Percentiles rank a stretch among this genome's conserved stretches.
These are phyloP conservation scores for Ornithoptera priamus DNA, from an alignment of 2,888 invertebrate genomes.

Conservation along the genomic window DNA sequence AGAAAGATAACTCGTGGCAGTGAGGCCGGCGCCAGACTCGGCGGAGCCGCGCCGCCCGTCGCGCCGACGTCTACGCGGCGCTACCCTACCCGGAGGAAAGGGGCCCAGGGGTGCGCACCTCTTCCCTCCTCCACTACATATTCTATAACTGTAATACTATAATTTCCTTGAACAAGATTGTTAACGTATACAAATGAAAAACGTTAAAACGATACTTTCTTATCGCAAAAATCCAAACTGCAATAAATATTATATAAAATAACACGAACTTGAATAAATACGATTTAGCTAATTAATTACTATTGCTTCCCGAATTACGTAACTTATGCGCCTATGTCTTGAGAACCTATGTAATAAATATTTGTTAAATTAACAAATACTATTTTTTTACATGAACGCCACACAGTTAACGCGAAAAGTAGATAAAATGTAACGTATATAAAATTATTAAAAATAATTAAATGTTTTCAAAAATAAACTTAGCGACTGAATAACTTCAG, in stretches of 20 bases:
- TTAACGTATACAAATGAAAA: conserved; percentile 1
- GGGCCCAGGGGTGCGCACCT: neutral
- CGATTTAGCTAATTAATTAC: neutral
- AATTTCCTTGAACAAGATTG: conserved; percentile 16
- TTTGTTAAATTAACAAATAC: too few relatives aligned
- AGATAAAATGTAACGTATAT: too few relatives aligned
- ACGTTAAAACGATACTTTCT: neutral
- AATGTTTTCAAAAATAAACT: too few relatives aligned
- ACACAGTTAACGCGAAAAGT: too few relatives aligned
- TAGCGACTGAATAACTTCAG: too few relatives aligned
- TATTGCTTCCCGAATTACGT: neutral
- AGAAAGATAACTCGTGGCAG: conserved; percentile 43
- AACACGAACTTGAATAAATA: neutral
- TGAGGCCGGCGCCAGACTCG: conserved; percentile 55
- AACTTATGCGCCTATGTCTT: neutral
- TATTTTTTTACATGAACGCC: too few relatives aligned
- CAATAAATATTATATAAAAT: neutral
- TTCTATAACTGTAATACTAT: conserved; percentile 14
- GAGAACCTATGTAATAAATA: too few relatives aligned
- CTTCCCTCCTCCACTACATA: neutral
- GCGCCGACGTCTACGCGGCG: conserved; percentile 33
- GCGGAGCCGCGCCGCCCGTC: conserved; percentile 51
- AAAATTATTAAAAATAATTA: too few relatives aligned
- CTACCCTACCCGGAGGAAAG: conserved; percentile 17
- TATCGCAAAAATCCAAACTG: too few relatives aligned